Base-by-base conservation (phyloP, 2,888 invertebrate genomes). In the Lottia gigantea region DNA sequence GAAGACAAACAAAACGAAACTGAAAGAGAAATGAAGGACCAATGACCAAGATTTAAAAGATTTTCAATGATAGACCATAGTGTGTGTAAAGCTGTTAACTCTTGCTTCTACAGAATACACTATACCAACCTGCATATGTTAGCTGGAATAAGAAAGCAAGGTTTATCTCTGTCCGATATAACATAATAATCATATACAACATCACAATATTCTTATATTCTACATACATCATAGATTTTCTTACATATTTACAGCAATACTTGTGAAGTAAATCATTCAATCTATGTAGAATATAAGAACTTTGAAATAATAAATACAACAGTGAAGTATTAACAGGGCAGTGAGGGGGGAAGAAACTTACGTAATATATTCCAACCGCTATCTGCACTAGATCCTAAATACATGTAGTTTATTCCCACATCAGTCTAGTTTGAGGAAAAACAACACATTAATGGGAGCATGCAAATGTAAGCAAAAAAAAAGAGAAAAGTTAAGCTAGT, bases 321-420 rank as follows among this genome's bases (percentile, higher is more conserved):
- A 40, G 40, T 40, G 40, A 40, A 40, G 0, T 40, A 40, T 8
- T 6, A 6, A 40, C 40, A 62, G 46, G 46, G 61, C 61, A 68
- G 46, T 63, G 12, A 19, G 31, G 8, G 46, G 69, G 67, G 66
- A 49, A 64, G 64, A 40, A 65, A 77, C 77, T 77, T 78, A 78
- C 79, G 80, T 71, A 83, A 78, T 61, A 83, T 76, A 74, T 81
- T 80, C 83, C 83, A 84, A 40, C 84, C 84, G 76, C 82, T 83
- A 78, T 83, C 84, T 31, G 81, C 78, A 71, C 82, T 82, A 76
- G 82, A 83, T 64, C 80, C 78, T 64, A 73, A 23, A 55, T 55
- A 55, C 55, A 55, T 55, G 70, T 73, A 76, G 55, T 71, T 74
- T 49, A 74, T 62, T 71, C 67, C 66, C 68, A 71, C 73, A 67